These are phyloP conservation scores for Luffia ferchaultella DNA, from an alignment of 2,888 invertebrate genomes.

Conservation along the genomic window DNA sequence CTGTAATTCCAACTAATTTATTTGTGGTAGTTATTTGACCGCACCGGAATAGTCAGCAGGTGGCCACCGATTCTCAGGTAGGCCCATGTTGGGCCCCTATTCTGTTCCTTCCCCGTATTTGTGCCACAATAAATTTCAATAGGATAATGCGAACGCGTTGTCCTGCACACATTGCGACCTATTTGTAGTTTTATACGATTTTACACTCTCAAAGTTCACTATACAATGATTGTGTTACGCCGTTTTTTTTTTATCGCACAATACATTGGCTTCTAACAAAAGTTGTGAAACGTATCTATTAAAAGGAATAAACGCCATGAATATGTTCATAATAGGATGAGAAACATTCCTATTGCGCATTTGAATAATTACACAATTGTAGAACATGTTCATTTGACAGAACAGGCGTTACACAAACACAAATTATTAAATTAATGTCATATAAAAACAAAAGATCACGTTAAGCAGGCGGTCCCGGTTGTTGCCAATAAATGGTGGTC, in stretches of 20 bases:
- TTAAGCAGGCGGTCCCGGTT: too few relatives aligned
- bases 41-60: neutral
- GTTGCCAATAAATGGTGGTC: too few relatives aligned
- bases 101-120: conserved; percentile 38
- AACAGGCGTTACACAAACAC: too few relatives aligned
- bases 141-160: neutral
- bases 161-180: neutral
- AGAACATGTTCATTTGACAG: too few relatives aligned
- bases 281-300: too few relatives aligned
- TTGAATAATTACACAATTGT: too few relatives aligned
- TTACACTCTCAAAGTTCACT: conserved; percentile 29
- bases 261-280: too few relatives aligned
- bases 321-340: too few relatives aligned
- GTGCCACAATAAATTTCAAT: conserved; percentile 24
- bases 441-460: too few relatives aligned
- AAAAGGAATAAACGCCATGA: too few relatives aligned
- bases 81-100: conserved; percentile 30
- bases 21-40: neutral
- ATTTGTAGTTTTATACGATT: conserved; percentile 27
- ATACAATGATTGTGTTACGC: conserved; percentile 14
- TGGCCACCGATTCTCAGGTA: conserved; percentile 30
- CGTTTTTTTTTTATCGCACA: conserved; percentile 15
- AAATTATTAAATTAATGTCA: too few relatives aligned
- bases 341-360: too few relatives aligned
- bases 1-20: neutral